Percentiles rank a stretch among this genome's conserved stretches.
These are phyloP conservation scores for Altica lythri DNA, from an alignment of 2,888 invertebrate genomes.

Conservation along the genomic window DNA sequence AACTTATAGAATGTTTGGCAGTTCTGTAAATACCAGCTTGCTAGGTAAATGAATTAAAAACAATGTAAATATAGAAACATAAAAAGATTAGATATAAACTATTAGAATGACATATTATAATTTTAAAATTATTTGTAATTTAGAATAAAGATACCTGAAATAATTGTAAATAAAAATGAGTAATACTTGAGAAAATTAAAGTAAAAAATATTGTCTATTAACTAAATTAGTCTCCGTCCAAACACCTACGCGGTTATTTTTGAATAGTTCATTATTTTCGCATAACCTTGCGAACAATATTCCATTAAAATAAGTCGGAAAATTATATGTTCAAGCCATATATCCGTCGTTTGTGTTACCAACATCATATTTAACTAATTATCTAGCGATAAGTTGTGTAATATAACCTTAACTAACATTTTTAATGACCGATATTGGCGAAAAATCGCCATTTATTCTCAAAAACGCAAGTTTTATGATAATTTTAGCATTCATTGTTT, in stretches of 20 bases:
- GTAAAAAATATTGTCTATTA: conserved; percentile 6
- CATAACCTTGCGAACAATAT: conserved; percentile 16
- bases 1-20: too few relatives aligned
- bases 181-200: too few relatives aligned
- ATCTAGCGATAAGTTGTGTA: conserved; percentile 8
- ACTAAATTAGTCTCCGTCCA: conserved; percentile 7
- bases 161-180: not conserved
- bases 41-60: too few relatives aligned
- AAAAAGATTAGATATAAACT: too few relatives aligned
- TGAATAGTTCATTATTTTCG: conserved; percentile 8
- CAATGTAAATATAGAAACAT: too few relatives aligned
- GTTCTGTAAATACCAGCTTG: too few relatives aligned
- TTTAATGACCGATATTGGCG: not conserved
- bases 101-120: too few relatives aligned
- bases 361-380: conserved; percentile 8
- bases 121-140: too few relatives aligned
- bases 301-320: conserved; percentile 5
- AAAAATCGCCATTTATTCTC: too few relatives aligned
- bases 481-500: too few relatives aligned
- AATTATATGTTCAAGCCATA: conserved; percentile 8
- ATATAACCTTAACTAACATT: conserved; percentile 5
- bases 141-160: too few relatives aligned
- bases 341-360: conserved; percentile 9
- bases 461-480: too few relatives aligned
- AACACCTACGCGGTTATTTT: conserved; percentile 9